Percentiles rank a stretch among this genome's conserved stretches.
Conservation (phyloP, 2,888 invertebrate species). For the Charanyca ferruginea region DNA sequence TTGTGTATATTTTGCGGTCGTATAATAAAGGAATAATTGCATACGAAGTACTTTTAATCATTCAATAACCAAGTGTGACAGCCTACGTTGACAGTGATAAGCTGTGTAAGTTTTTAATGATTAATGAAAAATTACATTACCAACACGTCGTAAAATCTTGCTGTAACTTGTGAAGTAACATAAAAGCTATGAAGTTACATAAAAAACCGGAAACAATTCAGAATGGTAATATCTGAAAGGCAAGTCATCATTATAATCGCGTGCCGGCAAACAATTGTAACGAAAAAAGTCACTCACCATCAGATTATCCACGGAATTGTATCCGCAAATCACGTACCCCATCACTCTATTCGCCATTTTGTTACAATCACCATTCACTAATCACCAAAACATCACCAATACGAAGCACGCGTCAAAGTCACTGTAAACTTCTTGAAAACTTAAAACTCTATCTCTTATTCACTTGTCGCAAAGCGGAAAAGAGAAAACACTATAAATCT, state of each 20-base stretch:
- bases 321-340: slow-evolving; percentile 92
- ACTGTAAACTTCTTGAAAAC: slow-evolving; percentile 24
- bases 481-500: slow-evolving; percentile 64
- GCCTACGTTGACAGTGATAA: neutral
- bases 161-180: slow-evolving; percentile 10
- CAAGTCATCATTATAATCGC: slow-evolving; percentile 37
- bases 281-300: slow-evolving; percentile 82
- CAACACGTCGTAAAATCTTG: slow-evolving; percentile 3
- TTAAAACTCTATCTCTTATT: slow-evolving; percentile 49
- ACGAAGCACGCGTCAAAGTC: slow-evolving; percentile 46
- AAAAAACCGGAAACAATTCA: slow-evolving; percentile 38
- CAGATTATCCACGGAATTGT: slow-evolving; percentile 91
- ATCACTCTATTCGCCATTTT: slow-evolving; percentile 88
- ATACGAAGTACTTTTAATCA: neutral
- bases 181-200: slow-evolving; percentile 21
- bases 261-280: slow-evolving; percentile 44
- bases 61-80: neutral
- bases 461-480: slow-evolving; percentile 57
- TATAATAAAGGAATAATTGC: neutral
- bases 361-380: slow-evolving; percentile 61
- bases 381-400: slow-evolving; percentile 65
- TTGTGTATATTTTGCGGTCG: neutral
- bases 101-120: neutral
- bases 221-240: slow-evolving; percentile 12
- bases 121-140: slow-evolving; percentile 2